Evolutionary conservation across 2,888 invertebrate genomes (phyloP), one percentile per base, ranked within the genome.

Genomic region (Leucania comma): DNA sequence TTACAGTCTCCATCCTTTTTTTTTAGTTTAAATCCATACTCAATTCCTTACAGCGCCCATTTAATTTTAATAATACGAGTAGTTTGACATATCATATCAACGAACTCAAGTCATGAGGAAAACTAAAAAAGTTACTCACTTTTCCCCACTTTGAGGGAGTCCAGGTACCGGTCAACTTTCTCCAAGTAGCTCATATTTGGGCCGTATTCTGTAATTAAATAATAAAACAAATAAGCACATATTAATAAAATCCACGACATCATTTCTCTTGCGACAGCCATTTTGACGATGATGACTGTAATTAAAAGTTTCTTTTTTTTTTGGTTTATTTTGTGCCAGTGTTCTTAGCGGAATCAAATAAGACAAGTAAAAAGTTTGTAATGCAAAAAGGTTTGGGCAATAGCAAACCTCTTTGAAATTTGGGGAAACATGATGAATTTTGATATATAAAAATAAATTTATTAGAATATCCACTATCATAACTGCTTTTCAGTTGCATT

Each of bases 111-210:
- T 6, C 35, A 14, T 1, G 3, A 32, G 1, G 2, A 46, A 26
- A 71, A 68, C 10, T 6, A 17, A 60, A 51, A 22, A 70, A 68
- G n/a, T 24, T 72, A 95, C 95, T 95, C 86, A 95, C 96, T 95
- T 90, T 96, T 95, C 63, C 96, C 96, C 38, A 94, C 90, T 89
- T 94, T 96, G 42, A 95, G 88, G 48, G 95, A 95, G 79, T 96
- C 95, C 83, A 96, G 83, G 74, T 95, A 95, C 50, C 91, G 90
- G 83, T 96, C 96, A 74, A 95, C 89, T 86, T 95, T 95, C 81
- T 94, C 94, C 77, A 95, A 83, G 73, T 95, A 95, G 79, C 93
- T 94, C 95, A 95, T 96, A 80, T 88, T 90, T 75, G 81, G 73
- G 68, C 53, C 68, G 64, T 76, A 80, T 71, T 82, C 91, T 90